These are phyloP conservation scores for Callospermophilus lateralis DNA, from an alignment of 2,113 vertebrate species.

Conservation along the genomic window DNA sequence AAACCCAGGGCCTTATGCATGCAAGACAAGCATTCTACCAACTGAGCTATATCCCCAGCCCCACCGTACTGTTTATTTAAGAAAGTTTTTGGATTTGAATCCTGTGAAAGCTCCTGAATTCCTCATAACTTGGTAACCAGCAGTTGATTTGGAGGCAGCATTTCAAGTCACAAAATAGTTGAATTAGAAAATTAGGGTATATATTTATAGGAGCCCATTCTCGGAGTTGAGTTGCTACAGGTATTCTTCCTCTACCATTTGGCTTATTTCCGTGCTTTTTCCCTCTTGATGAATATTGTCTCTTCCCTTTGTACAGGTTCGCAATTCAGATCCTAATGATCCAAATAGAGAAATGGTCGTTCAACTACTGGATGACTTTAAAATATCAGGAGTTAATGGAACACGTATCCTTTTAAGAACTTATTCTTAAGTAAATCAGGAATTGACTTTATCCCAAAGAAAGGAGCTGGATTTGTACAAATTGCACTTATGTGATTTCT, in stretches of 20 bases:
- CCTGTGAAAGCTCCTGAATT: neutral
- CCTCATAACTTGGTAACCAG: neutral
- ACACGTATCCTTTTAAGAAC: constrained; percentile 94
- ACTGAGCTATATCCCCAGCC: too few species aligned
- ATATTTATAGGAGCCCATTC: neutral
- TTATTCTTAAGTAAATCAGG: neutral
- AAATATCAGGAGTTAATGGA: constrained; percentile 97
- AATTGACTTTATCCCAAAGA: constrained; percentile 17
- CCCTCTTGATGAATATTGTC: neutral
- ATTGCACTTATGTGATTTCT: neutral
- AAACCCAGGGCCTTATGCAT: too few species aligned
- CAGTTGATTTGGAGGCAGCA: neutral
- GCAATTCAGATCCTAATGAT: constrained; percentile 94
- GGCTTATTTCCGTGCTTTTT: neutral
- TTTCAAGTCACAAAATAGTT: neutral
- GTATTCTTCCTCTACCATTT: neutral
- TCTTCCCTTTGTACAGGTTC: constrained; percentile 89
- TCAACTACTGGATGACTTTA: constrained; percentile 98
- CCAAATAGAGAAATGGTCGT: constrained; percentile 96
- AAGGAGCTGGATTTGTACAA: neutral
- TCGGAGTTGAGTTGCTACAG: neutral
- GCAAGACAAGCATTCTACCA: too few species aligned
- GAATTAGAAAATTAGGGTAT: neutral
- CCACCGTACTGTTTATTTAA: neutral
- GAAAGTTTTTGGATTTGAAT: neutral